Percentiles rank a stretch among this genome's conserved stretches.
Conservation (phyloP, 2,113 vertebrate genomes). For the Corythaixoides concolor region DNA sequence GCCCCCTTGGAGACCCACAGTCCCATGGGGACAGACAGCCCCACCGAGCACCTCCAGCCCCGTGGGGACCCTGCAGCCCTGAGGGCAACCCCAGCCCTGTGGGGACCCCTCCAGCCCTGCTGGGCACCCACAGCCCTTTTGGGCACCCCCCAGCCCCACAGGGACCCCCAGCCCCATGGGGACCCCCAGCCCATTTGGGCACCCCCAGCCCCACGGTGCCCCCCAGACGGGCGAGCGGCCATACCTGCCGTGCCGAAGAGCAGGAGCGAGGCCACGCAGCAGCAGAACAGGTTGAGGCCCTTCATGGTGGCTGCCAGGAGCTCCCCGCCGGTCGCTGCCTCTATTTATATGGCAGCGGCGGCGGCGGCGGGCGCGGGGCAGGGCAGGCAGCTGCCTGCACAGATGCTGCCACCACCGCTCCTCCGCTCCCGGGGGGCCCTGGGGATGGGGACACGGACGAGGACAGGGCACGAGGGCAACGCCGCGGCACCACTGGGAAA, state of each 20-base stretch:
- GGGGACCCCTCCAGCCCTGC: too few species aligned
- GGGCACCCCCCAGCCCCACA: background rate
- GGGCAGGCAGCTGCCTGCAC: slow-evolving; percentile 20
- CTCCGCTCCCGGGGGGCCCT: background rate
- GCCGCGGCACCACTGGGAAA: background rate
- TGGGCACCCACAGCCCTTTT: background rate
- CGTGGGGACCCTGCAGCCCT: too few species aligned
- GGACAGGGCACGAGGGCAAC: rapidly evolving
- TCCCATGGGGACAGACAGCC: background rate
- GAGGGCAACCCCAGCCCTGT: background rate
- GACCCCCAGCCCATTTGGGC: background rate
- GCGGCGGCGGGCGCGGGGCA: slow-evolving; percentile 2
- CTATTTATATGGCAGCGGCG: slow-evolving; percentile 43
- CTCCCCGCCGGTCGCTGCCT: slow-evolving; percentile 43
- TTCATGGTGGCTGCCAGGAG: slow-evolving; percentile 68
- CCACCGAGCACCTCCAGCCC: background rate
- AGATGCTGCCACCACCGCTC: background rate
- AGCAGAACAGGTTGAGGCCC: slow-evolving; percentile 64
- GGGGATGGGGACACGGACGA: background rate
- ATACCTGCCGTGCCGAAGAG: slow-evolving; percentile 48
- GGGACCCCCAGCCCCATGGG: background rate
- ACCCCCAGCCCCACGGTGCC: background rate
- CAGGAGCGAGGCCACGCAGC: slow-evolving; percentile 63
- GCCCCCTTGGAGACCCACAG: background rate
- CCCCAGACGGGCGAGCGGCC: background rate